phyloP scores from a whole-genome alignment of 2,797 vertebrate genomes.

The Melanotaenia nigrans region DNA sequence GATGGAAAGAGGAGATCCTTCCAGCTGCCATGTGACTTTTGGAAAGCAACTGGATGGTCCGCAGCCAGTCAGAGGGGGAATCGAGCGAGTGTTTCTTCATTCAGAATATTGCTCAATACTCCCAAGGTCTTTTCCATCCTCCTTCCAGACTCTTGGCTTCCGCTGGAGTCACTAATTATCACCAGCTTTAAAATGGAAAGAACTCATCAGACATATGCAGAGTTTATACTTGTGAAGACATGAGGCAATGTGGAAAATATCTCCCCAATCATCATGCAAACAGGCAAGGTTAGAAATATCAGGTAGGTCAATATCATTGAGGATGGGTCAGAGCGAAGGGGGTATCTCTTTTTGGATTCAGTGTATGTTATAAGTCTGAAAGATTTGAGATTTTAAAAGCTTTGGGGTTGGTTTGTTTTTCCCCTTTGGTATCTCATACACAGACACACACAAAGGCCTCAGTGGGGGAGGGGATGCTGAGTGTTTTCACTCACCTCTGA shows the following conservation, averaged over 20 bases:
- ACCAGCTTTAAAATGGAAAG: conserved; percentile 76
- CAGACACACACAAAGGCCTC: not conserved
- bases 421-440: not conserved
- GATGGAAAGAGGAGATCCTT: conserved; percentile 57
- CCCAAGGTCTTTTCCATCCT: conserved; percentile 67
- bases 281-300: conserved; percentile 18
- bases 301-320: conserved; percentile 5
- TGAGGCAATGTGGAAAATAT: conserved; percentile 65
- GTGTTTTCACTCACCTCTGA: conserved; percentile 29
- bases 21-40: conserved; percentile 65
- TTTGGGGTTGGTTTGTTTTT: not conserved
- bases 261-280: conserved; percentile 43
- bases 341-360: not conserved
- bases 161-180: conserved; percentile 62
- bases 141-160: conserved; percentile 59
- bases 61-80: conserved; percentile 52
- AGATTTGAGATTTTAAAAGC: too few relatives aligned
- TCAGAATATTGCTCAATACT: conserved; percentile 65
- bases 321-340: not conserved
- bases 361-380: not conserved
- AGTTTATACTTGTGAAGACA: conserved; percentile 48
- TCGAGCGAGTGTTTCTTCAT: conserved; percentile 38
- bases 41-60: conserved; percentile 57
- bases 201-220: conserved; percentile 58
- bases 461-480: not conserved